Conservation (phyloP, 2,797 vertebrate species). For the Euphonia xanthogaster region DNA sequence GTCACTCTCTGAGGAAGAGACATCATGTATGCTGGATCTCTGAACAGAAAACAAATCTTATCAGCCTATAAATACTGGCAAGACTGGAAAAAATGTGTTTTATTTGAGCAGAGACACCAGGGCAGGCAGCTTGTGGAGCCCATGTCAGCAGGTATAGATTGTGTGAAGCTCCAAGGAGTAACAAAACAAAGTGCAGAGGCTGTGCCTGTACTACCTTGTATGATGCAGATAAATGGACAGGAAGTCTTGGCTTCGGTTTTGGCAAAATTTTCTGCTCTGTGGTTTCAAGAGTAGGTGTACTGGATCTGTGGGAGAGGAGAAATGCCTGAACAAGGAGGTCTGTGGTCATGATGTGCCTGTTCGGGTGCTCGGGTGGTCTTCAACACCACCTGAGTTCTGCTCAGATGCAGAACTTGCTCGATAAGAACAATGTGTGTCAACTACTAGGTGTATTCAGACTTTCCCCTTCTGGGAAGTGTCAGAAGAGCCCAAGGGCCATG, state of each 20-base stretch:
- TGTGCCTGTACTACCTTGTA: conserved; percentile 41
- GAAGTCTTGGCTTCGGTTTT: neutral
- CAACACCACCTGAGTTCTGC: neutral
- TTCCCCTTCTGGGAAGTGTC: neutral
- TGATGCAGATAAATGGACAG: neutral
- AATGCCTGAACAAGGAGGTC: neutral
- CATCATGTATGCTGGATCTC: conserved; percentile 25
- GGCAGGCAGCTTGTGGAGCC: neutral
- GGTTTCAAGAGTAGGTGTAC: neutral
- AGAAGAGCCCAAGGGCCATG: neutral
- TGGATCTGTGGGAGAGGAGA: conserved; percentile 15
- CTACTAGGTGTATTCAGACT: neutral
- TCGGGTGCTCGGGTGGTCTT: neutral
- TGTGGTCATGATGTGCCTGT: neutral
- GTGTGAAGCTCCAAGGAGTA: neutral
- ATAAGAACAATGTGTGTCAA: neutral
- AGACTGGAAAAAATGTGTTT: neutral
- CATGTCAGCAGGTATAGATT: neutral
- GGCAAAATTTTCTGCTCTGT: neutral
- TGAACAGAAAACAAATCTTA: conserved; percentile 12
- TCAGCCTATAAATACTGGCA: neutral
- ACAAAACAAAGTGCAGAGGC: neutral
- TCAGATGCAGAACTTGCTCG: neutral
- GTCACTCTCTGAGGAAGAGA: conserved; percentile 50
- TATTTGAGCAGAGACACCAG: neutral